A percentile compares a stretch with the other conserved stretches of the same genome.
Conservation (phyloP, 2,888 invertebrate genomes). For the Ectemnius lituratus region DNA sequence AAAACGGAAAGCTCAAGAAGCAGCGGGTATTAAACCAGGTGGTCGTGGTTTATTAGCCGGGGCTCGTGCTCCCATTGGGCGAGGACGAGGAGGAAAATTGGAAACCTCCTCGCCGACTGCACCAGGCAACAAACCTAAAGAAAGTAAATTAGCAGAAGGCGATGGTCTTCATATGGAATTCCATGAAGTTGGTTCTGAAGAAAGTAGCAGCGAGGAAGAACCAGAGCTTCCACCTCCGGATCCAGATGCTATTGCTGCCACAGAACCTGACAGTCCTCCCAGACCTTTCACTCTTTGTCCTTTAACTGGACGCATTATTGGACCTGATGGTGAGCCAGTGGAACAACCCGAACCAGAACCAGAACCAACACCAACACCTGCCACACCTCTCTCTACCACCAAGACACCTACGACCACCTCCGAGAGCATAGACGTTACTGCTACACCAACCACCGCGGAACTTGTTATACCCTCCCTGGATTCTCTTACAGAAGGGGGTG, state of each 20-base stretch:
- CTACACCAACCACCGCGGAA: constrained; percentile 61
- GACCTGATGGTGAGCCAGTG: constrained; percentile 75
- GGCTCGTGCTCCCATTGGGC: constrained; percentile 56
- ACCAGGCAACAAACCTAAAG: constrained; percentile 69
- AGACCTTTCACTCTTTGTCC: constrained; percentile 86
- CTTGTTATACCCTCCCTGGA: constrained; percentile 74
- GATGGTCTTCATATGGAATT: constrained; percentile 78
- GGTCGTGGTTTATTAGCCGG: constrained; percentile 64
- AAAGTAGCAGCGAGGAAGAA: constrained; percentile 81
- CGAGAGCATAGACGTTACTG: constrained; percentile 39
- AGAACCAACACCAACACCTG: constrained; percentile 44
- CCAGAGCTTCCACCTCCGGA: constrained; percentile 79
- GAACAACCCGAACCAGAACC: constrained; percentile 67
- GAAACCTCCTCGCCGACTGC: constrained; percentile 34
- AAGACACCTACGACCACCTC: constrained; percentile 43
- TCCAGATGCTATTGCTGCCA: constrained; percentile 72
- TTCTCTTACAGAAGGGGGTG: constrained; percentile 68
- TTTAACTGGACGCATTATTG: constrained; percentile 80
- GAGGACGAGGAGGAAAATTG: constrained; percentile 60
- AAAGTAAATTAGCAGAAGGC: constrained; percentile 76
- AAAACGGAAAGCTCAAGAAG: constrained; percentile 74
- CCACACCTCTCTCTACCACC: constrained; percentile 44
- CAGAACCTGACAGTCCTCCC: constrained; percentile 83
- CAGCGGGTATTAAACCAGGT: constrained; percentile 69
- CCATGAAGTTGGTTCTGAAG: constrained; percentile 76